Conservation (phyloP, 1,140 invertebrate genomes). For the Brachionus calyciflorus region DNA sequence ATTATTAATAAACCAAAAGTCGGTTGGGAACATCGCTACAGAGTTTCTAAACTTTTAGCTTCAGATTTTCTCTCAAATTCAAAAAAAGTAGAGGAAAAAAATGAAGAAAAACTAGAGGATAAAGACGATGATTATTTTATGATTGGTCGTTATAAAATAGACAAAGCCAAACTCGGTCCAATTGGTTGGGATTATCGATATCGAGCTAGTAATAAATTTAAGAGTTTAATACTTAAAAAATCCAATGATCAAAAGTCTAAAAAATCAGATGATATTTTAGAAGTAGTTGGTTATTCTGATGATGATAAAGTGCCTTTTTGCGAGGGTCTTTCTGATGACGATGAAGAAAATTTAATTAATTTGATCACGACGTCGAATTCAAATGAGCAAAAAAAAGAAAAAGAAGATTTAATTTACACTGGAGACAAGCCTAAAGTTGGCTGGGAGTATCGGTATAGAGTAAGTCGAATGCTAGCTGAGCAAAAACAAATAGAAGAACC, state of each 20-base stretch:
- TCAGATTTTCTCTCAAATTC: not conserved
- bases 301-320: conserved; percentile 23
- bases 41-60: conserved; percentile 7
- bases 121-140: not conserved
- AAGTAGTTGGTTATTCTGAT: conserved; percentile 2
- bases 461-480: not conserved
- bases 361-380: not conserved
- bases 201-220: conserved; percentile 4
- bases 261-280: not conserved
- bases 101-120: not conserved
- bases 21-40: conserved; percentile 39
- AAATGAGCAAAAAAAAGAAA: not conserved
- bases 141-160: not conserved
- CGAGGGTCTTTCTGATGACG: not conserved
- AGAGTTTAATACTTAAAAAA: conserved; percentile 1
- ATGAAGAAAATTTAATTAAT: not conserved
- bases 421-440: conserved; percentile 45
- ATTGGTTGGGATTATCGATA: not conserved
- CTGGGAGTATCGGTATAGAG: conserved; percentile 13
- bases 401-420: not conserved
- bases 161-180: too few species aligned
- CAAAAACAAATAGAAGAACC: not conserved
- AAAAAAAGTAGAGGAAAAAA: not conserved
- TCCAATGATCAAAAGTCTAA: not conserved
- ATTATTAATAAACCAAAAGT: conserved; percentile 32